Evolutionary conservation across 2,888 invertebrate genomes (phyloP).

Genomic region (Parnassius apollo): DNA sequence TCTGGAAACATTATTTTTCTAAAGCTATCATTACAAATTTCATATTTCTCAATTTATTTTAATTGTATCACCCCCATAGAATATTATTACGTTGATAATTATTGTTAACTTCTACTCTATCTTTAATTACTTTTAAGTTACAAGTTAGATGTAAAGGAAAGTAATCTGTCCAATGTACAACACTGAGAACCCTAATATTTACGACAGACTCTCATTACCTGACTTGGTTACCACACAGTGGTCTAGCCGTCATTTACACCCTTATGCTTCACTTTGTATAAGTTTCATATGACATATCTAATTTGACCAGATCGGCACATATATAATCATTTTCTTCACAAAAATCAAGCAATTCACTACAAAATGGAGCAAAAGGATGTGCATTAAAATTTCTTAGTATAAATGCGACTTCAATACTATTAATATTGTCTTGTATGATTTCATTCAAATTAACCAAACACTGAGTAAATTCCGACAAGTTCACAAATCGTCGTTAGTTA

Average conservation of each 20-base stretch:
- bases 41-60: conserved; percentile 14
- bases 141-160: background rate
- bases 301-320: background rate
- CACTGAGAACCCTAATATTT: no score
- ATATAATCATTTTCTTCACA: background rate
- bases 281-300: background rate
- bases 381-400: no score
- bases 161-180: background rate
- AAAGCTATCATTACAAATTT: conserved; percentile 8
- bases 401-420: no score
- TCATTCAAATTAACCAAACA: no score
- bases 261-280: background rate
- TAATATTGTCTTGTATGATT: no score
- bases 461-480: no score
- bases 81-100: conserved; percentile 17
- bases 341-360: background rate
- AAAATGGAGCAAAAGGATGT: background rate
- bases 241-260: background rate
- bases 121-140: background rate
- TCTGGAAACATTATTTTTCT: conserved; percentile 18
- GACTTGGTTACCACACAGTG: background rate
- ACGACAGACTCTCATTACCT: no score
- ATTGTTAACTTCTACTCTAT: background rate
- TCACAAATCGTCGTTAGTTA: no score
- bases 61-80: conserved; percentile 16